Evolutionary conservation across 2,888 invertebrate species (phyloP).

Genomic region (Creontiades dilutus): DNA sequence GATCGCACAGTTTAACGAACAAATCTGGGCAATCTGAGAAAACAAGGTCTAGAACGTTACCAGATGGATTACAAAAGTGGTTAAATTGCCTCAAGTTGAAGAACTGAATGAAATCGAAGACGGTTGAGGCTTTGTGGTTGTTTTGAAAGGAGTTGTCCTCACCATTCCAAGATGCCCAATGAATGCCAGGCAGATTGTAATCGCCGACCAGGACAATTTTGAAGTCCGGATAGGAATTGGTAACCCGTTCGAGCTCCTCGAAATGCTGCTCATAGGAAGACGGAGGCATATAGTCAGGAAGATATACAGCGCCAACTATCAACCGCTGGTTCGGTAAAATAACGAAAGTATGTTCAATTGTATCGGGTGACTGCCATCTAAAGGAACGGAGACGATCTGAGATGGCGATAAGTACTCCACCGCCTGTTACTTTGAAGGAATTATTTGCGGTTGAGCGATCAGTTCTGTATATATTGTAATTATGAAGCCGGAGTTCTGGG

Average conservation of each 20-base stretch:
- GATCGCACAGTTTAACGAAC: not conserved
- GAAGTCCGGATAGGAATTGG: not conserved
- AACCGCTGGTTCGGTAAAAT: not conserved
- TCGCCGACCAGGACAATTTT: constrained; percentile 6
- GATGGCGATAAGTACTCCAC: too few species aligned
- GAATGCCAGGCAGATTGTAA: not conserved
- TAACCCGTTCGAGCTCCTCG: not conserved
- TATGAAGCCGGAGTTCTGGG: too few species aligned
- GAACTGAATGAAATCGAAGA: not conserved
- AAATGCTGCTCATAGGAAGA: not conserved
- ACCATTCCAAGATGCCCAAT: constrained; percentile 15
- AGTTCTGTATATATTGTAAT: too few species aligned
- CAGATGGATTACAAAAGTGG: not conserved
- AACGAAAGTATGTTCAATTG: too few species aligned
- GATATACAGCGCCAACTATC: constrained; percentile 33
- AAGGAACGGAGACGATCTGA: too few species aligned
- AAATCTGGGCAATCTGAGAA: not conserved
- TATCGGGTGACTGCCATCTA: too few species aligned
- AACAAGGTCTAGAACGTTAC: not conserved
- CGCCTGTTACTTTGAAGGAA: too few species aligned
- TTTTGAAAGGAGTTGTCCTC: too few species aligned
- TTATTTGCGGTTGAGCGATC: too few species aligned
- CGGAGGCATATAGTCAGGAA: constrained; percentile 19
- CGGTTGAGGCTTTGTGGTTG: not conserved
- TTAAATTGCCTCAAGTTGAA: constrained; percentile 38